phyloP scores from a whole-genome alignment of 2,113 vertebrate genomes.

The Sinocyclocheilus anophthalmus region DNA sequence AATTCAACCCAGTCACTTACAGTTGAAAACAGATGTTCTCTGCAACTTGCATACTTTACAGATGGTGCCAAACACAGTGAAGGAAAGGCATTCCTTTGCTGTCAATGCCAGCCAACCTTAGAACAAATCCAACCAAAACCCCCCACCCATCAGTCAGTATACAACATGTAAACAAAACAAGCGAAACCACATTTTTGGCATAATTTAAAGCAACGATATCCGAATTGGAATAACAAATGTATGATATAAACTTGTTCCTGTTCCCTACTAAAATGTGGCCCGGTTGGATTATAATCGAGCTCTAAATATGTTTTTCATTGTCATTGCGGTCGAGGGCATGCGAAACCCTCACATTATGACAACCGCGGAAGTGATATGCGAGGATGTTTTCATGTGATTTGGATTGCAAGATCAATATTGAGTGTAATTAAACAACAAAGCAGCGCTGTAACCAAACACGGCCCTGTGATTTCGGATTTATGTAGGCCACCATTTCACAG shows the following conservation, averaged over 20 bases:
- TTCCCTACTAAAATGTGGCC: neutral
- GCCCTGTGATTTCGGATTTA: neutral
- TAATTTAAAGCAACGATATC: neutral
- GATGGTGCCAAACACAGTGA: neutral
- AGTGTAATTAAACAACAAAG: neutral
- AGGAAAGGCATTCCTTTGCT: neutral
- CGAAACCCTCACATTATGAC: conserved; percentile 39
- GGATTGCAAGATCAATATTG: neutral
- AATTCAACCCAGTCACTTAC: neutral
- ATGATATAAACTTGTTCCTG: neutral
- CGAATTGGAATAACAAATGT: neutral
- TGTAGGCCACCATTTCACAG: neutral
- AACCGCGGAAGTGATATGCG: conserved; percentile 51
- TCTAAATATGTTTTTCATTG: neutral
- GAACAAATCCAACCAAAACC: neutral
- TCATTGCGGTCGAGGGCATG: neutral
- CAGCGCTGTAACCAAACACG: neutral
- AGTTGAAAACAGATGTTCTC: neutral
- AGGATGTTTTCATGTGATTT: neutral
- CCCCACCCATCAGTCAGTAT: neutral
- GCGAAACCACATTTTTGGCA: neutral
- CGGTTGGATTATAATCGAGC: too few relatives aligned
- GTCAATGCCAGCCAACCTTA: neutral
- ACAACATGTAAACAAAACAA: neutral
- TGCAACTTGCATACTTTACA: neutral